These are phyloP conservation scores for Imbricaverruca yamaguchii DNA, from an alignment of 2,888 invertebrate species.

Conservation along the genomic window DNA sequence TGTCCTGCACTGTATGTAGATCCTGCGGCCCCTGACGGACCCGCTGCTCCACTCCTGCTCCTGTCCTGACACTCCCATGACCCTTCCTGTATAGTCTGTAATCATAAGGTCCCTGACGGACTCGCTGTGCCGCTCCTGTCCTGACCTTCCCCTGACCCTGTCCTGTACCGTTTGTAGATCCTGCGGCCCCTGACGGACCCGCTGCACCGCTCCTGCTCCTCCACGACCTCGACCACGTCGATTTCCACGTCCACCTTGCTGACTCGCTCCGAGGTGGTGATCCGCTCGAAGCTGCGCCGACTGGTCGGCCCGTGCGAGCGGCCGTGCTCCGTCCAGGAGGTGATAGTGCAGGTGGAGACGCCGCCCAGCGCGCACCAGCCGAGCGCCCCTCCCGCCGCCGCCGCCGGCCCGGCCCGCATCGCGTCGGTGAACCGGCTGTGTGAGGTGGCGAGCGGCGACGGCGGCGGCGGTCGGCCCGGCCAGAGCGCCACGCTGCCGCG, in stretches of 20 bases:
- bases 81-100: too few species aligned
- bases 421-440: slow-evolving; percentile 10
- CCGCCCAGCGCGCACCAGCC: background rate
- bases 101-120: background rate
- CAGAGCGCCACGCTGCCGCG: slow-evolving; percentile 17
- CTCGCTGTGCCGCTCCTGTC: background rate
- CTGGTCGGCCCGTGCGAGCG: background rate
- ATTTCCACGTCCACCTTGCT: background rate
- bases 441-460: background rate
- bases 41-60: background rate
- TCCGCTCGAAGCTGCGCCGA: slow-evolving; percentile 13
- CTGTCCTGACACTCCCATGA: background rate
- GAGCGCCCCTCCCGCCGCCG: background rate
- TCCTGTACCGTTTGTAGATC: background rate
- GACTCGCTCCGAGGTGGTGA: slow-evolving; percentile 5
- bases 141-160: background rate
- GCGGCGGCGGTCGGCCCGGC: background rate
- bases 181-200: background rate
- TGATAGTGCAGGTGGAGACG: background rate
- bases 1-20: background rate
- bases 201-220: background rate
- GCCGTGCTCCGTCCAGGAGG: slow-evolving; percentile 16
- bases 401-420: background rate
- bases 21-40: background rate
- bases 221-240: background rate